Base-by-base conservation (phyloP, 1,140 invertebrate species). In the Triops cancriformis region DNA sequence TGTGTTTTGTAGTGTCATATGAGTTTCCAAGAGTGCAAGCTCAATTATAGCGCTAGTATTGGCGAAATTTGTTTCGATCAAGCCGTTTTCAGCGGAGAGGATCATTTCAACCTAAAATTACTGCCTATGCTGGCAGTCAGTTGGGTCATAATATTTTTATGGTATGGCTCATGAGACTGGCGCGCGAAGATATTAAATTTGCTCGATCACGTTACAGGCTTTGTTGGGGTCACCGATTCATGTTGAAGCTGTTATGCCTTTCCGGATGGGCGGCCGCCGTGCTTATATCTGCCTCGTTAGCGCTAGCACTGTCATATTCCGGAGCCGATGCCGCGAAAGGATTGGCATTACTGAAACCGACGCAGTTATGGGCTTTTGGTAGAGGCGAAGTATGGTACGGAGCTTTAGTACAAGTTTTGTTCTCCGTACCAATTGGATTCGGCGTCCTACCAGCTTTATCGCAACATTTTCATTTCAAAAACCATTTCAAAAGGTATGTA, bases 331-430 rank as follows among this genome's bases (percentile, higher is more conserved):
- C 23, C 23, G 64, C 23, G 64, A 41, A 23, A 23, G 77, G 77
- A n/a, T 74, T 78, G 73, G 42, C 73, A 23, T 26, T 78, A 42
- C 73, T 78, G 4, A 42, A 28, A 41, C 77, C 77, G 6, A n/a
- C 14, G 10, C 72, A 78, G 41, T 37, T 43, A 23, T 78, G 77
- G 77, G 41, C 64, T 9, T 78, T 78, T 42, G 77, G 77, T 7
- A 72, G 72, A 18, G 77, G 77, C 73, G 77, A 78, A 42, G 77
- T 78, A 26, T 78, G 77, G 77, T 78, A 78, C 31, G 77, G 77
- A 12, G 77, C 77, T 7, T 73, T 78, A 27, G 77, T 78, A 27
- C 77, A 78, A n/a, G 73, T 78, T 14, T 7, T 78, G 23, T 78
- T 78, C 43, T 78, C 77, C 26, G n/a, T 78, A 43, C 41, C 72